phyloP scores from a whole-genome alignment of 2,797 vertebrate genomes.

The Gymnocypris eckloni region DNA sequence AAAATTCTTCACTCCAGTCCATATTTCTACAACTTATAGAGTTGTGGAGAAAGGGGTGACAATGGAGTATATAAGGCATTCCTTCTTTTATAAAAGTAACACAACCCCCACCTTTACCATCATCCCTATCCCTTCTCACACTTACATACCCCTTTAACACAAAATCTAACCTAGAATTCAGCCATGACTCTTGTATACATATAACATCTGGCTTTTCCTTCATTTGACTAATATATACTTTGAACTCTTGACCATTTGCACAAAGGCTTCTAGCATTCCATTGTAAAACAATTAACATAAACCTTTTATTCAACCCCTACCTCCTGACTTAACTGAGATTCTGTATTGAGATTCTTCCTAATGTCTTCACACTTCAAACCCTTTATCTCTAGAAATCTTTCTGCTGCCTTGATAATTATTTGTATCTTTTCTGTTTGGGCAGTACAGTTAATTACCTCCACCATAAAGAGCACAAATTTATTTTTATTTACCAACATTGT shows the following conservation, averaged over 20 bases:
- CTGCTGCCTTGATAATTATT: neutral
- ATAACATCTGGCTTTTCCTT: neutral
- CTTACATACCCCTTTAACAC: neutral
- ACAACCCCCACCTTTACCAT: neutral
- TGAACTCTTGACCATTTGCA: slow-evolving; percentile 22
- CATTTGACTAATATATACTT: neutral
- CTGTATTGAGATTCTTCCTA: neutral
- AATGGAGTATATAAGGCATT: neutral
- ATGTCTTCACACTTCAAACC: neutral
- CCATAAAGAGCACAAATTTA: neutral
- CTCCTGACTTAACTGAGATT: neutral
- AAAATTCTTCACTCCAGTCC: neutral
- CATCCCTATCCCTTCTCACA: neutral
- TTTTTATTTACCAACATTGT: neutral
- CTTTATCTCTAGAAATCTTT: neutral
- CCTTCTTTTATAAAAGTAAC: neutral
- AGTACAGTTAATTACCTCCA: neutral
- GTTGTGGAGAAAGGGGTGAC: too few relatives aligned
- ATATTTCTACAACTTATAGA: neutral
- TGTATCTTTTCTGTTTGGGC: slow-evolving; percentile 17
- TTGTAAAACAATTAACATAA: neutral
- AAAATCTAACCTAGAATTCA: neutral
- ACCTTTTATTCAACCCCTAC: neutral
- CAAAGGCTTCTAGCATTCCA: slow-evolving; percentile 35
- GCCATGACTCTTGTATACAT: neutral